phyloP scores from a whole-genome alignment of 2,888 invertebrate genomes.

The Agrochola macilenta region DNA sequence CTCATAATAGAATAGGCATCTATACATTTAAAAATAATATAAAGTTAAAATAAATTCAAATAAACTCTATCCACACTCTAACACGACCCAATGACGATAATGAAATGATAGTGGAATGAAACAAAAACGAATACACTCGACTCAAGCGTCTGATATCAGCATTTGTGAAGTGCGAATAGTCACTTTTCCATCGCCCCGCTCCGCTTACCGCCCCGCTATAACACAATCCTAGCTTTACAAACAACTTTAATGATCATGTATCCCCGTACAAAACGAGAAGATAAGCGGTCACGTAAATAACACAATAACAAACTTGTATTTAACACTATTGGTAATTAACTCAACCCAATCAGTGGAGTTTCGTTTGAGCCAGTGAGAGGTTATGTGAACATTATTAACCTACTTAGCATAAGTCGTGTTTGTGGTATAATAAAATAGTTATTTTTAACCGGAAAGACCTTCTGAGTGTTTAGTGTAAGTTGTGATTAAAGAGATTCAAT shows the following conservation, averaged over 20 bases:
- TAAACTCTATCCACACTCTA: too few relatives aligned
- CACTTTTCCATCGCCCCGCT: neutral
- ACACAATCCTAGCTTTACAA: neutral
- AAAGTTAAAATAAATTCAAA: too few relatives aligned
- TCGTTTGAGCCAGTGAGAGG: constrained; percentile 6
- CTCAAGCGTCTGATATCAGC: neutral
- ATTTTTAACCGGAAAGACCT: neutral
- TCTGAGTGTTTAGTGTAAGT: constrained; percentile 1
- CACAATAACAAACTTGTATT: constrained; percentile 40
- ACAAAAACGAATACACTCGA: too few relatives aligned
- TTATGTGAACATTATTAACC: neutral
- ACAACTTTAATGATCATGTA: constrained; percentile 1
- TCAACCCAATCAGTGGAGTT: constrained; percentile 34
- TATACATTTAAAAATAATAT: too few relatives aligned
- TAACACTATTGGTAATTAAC: constrained; percentile 22
- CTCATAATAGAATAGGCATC: too few relatives aligned
- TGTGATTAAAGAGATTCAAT: neutral
- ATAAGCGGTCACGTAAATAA: constrained; percentile 47
- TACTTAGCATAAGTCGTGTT: neutral
- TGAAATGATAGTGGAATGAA: too few relatives aligned
- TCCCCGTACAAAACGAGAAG: neutral
- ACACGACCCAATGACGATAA: too few relatives aligned
- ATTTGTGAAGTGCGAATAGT: too few relatives aligned
- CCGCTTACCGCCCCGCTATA: neutral
- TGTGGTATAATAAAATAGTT: neutral